Evolutionary conservation across 2,797 vertebrate species (phyloP).

Genomic region (Malacoraja senta): DNA sequence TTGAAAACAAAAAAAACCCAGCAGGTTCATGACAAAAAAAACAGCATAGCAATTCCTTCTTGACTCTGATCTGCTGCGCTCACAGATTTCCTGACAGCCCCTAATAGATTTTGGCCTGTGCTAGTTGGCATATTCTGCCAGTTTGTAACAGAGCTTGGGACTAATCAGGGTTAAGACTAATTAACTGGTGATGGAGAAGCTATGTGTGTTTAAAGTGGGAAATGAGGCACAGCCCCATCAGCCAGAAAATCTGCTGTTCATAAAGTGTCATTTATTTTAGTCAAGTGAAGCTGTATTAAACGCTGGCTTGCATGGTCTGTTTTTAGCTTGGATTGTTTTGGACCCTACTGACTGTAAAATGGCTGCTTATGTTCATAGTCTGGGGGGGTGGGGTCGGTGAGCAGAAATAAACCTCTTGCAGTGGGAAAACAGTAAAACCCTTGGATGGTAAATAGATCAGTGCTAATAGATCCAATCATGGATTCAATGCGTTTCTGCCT

Average conservation of each 20-base stretch:
- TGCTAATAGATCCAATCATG: not conserved
- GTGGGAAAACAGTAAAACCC: too few species aligned
- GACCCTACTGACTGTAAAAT: not conserved
- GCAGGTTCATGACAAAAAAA: not conserved
- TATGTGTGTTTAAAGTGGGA: not conserved
- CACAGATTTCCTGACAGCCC: not conserved
- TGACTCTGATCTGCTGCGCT: not conserved
- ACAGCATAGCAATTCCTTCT: not conserved
- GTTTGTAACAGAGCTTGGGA: not conserved
- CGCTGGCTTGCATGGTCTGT: not conserved
- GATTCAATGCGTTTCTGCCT: not conserved
- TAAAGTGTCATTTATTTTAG: not conserved
- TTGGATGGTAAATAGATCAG: not conserved
- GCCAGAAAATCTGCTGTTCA: not conserved
- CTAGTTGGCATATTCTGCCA: not conserved
- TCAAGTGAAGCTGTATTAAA: not conserved
- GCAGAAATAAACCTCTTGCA: not conserved
- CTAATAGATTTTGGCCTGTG: conserved; percentile 6
- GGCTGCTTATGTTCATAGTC: not conserved
- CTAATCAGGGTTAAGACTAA: conserved; percentile 12
- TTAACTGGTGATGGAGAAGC: not conserved
- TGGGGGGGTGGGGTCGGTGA: not conserved
- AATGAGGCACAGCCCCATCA: not conserved
- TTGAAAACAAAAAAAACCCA: not conserved
- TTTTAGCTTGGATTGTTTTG: not conserved